A percentile compares a stretch with the other conserved stretches of the same genome.
Evolutionary conservation across 2,797 vertebrate species (phyloP).

Genomic region (Pangasius sanitwongsei): DNA sequence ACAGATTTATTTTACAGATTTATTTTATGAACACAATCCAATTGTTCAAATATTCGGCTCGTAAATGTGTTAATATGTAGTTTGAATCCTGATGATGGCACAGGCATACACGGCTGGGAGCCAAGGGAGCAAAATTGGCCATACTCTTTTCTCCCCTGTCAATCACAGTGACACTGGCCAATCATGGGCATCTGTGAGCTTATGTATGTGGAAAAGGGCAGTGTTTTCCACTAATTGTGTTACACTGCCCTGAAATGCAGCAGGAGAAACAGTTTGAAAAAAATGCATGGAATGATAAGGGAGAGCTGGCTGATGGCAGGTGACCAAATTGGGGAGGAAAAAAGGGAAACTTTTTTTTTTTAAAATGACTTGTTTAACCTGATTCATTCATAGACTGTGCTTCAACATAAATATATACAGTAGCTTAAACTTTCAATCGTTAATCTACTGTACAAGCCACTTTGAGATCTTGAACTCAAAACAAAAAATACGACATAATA

Average conservation of each 20-base stretch:
- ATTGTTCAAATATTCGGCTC: too few relatives aligned
- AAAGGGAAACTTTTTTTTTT: too few relatives aligned
- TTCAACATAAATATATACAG: background rate
- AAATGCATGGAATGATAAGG: background rate
- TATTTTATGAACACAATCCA: too few relatives aligned
- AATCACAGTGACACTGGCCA: background rate
- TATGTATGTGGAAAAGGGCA: too few relatives aligned
- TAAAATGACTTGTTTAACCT: background rate
- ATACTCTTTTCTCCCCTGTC: too few relatives aligned
- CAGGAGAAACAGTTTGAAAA: background rate
- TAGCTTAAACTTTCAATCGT: background rate
- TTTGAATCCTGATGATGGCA: background rate
- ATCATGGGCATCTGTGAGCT: too few relatives aligned
- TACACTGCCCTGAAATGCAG: background rate
- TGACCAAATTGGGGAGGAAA: background rate
- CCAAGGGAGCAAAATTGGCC: background rate
- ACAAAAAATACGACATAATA: background rate
- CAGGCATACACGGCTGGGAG: background rate
- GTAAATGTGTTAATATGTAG: background rate
- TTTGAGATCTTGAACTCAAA: background rate
- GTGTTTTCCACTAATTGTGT: background rate
- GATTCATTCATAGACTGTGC: background rate
- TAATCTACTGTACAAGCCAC: background rate
- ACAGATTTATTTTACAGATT: too few relatives aligned
- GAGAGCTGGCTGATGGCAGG: background rate